These are phyloP conservation scores for Aporophyla nigra DNA, from an alignment of 2,888 invertebrate genomes.

Conservation along the genomic window DNA sequence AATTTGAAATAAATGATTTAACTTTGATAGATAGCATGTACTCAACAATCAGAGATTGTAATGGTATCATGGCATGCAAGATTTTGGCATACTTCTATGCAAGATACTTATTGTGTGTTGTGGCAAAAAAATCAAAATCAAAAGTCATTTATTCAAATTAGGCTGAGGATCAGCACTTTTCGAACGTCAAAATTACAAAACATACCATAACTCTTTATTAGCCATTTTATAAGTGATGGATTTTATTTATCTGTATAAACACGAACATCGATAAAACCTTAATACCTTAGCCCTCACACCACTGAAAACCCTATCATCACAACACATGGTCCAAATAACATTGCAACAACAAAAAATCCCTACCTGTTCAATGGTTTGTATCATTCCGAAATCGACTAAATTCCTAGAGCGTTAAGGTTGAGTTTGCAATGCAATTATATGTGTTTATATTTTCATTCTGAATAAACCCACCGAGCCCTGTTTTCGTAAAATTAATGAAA, in stretches of 20 bases:
- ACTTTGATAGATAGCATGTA: no score
- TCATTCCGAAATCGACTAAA: neutral
- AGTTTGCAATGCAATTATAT: neutral
- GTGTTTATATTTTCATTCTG: neutral
- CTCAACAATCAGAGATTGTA: no score
- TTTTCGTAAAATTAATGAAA: slow-evolving; percentile 27
- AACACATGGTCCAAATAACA: neutral
- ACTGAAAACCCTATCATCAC: neutral
- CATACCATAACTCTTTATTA: neutral
- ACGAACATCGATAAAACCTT: neutral
- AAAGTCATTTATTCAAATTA: no score
- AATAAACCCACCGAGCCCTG: neutral
- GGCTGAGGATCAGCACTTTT: no score
- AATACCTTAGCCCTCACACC: neutral
- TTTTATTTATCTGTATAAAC: neutral
- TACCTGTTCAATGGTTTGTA: neutral
- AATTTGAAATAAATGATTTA: no score
- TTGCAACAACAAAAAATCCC: neutral
- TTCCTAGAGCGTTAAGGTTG: neutral
- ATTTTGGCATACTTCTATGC: no score
- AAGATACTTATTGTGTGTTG: no score
- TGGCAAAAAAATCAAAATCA: no score
- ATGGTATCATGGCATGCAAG: no score
- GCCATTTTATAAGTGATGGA: neutral
- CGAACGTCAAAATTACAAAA: no score